Conservation (phyloP, 2,888 invertebrate species). For the Gymnosoma rotundatum region DNA sequence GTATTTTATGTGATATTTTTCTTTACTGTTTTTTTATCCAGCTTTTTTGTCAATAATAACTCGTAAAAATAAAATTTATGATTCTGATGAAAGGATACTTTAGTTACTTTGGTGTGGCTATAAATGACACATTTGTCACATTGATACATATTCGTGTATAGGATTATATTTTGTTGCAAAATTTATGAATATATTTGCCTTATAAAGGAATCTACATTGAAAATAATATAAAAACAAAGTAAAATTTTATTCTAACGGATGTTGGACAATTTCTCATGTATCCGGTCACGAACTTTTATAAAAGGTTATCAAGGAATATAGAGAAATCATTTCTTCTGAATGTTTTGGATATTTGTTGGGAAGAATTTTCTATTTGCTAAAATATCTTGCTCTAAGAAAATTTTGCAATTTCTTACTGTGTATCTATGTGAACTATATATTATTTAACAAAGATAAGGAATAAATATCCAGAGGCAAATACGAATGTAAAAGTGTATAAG, state of each 20-base stretch:
- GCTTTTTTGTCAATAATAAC: conserved; percentile 48
- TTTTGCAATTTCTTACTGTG: not conserved
- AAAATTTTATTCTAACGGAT: not conserved
- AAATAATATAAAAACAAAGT: not conserved
- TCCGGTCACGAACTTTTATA: too few species aligned
- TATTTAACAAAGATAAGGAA: not conserved
- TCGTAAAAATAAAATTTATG: conserved; percentile 69
- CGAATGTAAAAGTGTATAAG: not conserved
- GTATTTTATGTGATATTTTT: conserved; percentile 5
- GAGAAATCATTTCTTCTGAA: too few species aligned
- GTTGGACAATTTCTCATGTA: not conserved
- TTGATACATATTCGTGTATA: conserved; percentile 43
- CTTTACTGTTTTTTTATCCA: conserved; percentile 22
- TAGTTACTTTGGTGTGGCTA: conserved; percentile 57
- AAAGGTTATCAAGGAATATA: too few species aligned
- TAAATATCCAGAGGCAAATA: conserved; percentile 19
- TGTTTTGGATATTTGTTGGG: too few species aligned
- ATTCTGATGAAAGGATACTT: conserved; percentile 63
- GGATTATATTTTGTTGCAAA: conserved; percentile 6
- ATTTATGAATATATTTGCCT: conserved; percentile 8
- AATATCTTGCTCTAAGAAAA: not conserved
- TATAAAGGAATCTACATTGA: conserved; percentile 10
- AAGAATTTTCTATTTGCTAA: not conserved
- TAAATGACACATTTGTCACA: conserved; percentile 65
- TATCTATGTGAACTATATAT: not conserved